Conservation (phyloP, 2,888 invertebrate species). For the Eledona agricola region DNA sequence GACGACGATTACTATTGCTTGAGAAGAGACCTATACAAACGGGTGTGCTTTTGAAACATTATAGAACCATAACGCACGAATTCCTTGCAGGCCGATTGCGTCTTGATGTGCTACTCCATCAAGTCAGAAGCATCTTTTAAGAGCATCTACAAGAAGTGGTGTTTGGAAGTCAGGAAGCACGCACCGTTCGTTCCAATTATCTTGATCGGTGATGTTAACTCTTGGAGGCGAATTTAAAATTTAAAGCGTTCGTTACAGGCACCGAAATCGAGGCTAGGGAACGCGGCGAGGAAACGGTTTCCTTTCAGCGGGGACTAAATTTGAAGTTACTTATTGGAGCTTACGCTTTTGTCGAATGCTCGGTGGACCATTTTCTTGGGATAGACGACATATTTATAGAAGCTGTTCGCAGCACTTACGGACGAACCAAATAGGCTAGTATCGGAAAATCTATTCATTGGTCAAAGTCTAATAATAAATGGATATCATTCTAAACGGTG, state of each 20-base stretch:
- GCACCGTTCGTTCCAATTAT: slow-evolving; percentile 42
- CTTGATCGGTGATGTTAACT: slow-evolving; percentile 44
- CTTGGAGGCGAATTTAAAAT: slow-evolving; percentile 1
- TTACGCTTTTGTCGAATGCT: slow-evolving; percentile 48
- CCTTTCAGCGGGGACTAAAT: slow-evolving; percentile 45
- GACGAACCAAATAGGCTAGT: background rate
- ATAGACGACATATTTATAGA: background rate
- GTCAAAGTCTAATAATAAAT: too few species aligned
- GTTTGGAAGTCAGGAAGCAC: slow-evolving; percentile 45
- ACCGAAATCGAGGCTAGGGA: slow-evolving; percentile 42
- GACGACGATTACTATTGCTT: slow-evolving; percentile 46
- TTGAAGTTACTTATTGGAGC: slow-evolving; percentile 47
- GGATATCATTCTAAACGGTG: too few species aligned
- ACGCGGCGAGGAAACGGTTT: slow-evolving; percentile 25
- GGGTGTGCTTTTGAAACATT: slow-evolving; percentile 29
- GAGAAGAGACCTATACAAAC: slow-evolving; percentile 40
- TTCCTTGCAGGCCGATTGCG: slow-evolving; percentile 45
- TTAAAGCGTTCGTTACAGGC: slow-evolving; percentile 33
- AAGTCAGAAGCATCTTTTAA: slow-evolving; percentile 41
- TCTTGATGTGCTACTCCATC: slow-evolving; percentile 48
- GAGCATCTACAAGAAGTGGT: slow-evolving; percentile 46
- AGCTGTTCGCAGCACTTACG: background rate
- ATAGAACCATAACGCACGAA: slow-evolving; percentile 1
- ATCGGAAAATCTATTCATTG: too few species aligned
- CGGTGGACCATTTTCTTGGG: slow-evolving; percentile 33